Base-by-base conservation (phyloP, 2,888 invertebrate genomes). In the Steinernema scapterisci region DNA sequence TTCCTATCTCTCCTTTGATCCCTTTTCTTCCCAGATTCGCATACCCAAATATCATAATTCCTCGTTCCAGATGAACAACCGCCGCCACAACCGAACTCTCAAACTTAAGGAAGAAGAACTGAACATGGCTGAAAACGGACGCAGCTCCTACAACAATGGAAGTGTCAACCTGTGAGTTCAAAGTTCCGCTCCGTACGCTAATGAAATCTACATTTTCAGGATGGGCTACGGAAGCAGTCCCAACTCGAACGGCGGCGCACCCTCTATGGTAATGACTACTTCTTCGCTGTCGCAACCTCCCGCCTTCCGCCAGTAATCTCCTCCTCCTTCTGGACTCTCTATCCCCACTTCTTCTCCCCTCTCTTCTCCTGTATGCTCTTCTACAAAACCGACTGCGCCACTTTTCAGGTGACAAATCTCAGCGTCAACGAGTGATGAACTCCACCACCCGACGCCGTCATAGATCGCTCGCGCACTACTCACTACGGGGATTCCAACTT, bases 51-150 rank as follows among this genome's bases (percentile, higher is more conserved):
- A 25, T 6, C 23, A 25, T 27, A 48, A 31, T 9, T n/a, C 27
- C 70, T 9, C 6, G 16, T 78, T 78, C 16, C 52, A 79, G 79
- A 74, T 79, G 16, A 80, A 76, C 72, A 79, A 72, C 52, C 63
- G 63, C 6, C 72, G 79, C 23, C 72, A 76, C 23, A 76, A 71
- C 23, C 72, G 81, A 23, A 76, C 76, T 9, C 25, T 80, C 75
- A 80, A 80, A 56, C 54, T 80, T 48, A 80, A 82, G 51, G 80
- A 63, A n/a, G 63, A 80, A 45, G 81, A 80, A 46, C 72, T 80
- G 45, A 71, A 48, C 31, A 77, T 82, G 75, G 80, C 78, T 27
- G 80, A 80, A 31, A 78, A 80, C 72, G 80, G 80, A 7, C 76
- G 79, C n/a, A 71, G 73, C 45, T 73, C 74, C 51, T 82, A 76